Percentiles rank a stretch among this genome's conserved stretches.
Evolutionary conservation across 2,888 invertebrate genomes (phyloP).

Genomic region (Lithophane socia): DNA sequence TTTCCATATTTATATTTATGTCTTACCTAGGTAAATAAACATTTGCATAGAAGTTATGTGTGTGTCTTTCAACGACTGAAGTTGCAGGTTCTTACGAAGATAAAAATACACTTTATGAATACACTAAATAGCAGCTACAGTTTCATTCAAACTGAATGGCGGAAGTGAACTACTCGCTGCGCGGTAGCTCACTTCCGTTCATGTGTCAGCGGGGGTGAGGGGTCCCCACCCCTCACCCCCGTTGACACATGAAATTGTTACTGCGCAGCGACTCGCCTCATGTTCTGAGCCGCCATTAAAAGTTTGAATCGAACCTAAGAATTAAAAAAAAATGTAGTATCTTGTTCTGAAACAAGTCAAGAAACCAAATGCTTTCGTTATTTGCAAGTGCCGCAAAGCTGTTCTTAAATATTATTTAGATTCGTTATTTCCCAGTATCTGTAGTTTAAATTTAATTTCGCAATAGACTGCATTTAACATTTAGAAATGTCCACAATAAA

Average conservation of each 20-base stretch:
- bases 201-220: too few relatives aligned
- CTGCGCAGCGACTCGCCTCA: too few relatives aligned
- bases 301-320: too few relatives aligned
- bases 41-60: not conserved
- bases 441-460: constrained; percentile 14
- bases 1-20: not conserved
- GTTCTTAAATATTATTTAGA: not conserved
- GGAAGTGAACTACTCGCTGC: too few relatives aligned
- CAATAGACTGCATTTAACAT: constrained; percentile 31
- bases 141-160: too few relatives aligned
- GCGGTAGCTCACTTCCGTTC: too few relatives aligned
- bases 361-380: too few relatives aligned
- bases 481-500: constrained; percentile 51
- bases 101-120: not conserved
- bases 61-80: not conserved
- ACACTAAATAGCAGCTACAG: too few relatives aligned
- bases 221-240: too few relatives aligned
- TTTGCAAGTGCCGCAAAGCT: not conserved
- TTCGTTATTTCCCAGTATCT: not conserved
- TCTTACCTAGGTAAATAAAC: not conserved
- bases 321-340: not conserved
- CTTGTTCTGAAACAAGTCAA: not conserved
- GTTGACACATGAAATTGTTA: too few relatives aligned
- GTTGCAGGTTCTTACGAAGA: not conserved
- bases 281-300: too few relatives aligned